Conservation (phyloP, 53 echinoderm and acorn worm genomes). For the Mesocentrotus franciscanus region DNA sequence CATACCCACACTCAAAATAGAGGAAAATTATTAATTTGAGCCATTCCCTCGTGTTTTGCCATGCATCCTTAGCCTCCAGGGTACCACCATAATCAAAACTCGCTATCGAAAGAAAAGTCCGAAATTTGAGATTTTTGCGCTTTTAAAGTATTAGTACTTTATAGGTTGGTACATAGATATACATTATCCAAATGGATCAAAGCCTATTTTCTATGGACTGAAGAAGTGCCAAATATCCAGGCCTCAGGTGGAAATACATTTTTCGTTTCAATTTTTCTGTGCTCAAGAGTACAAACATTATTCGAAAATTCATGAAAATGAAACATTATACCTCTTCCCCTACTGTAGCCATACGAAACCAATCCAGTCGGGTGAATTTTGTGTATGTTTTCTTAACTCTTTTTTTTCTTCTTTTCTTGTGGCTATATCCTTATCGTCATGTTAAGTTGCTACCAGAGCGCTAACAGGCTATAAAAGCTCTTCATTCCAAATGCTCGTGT, state of each 20-base stretch:
- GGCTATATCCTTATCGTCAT: not conserved
- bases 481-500: not conserved
- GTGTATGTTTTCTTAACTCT: too few relatives aligned
- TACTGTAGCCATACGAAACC: not conserved
- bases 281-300: not conserved
- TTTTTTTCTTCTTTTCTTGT: not conserved
- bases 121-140: slow-evolving; percentile 41
- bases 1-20: not conserved
- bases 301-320: slow-evolving; percentile 1
- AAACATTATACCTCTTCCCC: not conserved
- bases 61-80: not conserved
- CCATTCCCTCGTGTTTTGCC: not conserved
- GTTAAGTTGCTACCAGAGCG: not conserved
- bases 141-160: slow-evolving; percentile 55
- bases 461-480: not conserved
- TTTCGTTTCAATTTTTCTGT: not conserved
- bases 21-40: not conserved
- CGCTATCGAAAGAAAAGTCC: not conserved
- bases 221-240: not conserved
- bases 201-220: not conserved
- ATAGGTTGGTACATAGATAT: not conserved
- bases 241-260: slow-evolving; percentile 2
- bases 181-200: not conserved
- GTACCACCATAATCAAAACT: not conserved
- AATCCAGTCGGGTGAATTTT: not conserved